A percentile compares a stretch with the other conserved stretches of the same genome.
phyloP scores from a whole-genome alignment of 2,113 vertebrate species.

The Corythornis madagascariensis region DNA sequence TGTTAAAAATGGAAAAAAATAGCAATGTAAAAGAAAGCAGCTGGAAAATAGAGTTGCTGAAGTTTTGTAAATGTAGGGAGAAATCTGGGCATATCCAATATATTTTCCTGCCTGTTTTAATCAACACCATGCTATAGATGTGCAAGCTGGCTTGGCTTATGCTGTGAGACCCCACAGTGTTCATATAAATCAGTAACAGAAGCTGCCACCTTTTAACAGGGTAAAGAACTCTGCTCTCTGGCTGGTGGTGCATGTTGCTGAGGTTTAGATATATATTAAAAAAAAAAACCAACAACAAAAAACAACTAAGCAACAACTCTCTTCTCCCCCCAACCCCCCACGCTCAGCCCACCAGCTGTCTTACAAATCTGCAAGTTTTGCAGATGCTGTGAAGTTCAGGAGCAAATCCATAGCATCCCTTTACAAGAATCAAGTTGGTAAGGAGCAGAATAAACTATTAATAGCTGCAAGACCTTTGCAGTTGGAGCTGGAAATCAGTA shows the following conservation, averaged over 20 bases:
- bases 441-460: background rate
- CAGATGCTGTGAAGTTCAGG: background rate
- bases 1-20: background rate
- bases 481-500: background rate
- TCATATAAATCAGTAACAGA: background rate
- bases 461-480: background rate
- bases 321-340: rapidly evolving
- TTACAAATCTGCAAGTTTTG: background rate
- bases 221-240: background rate
- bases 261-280: background rate
- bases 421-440: background rate
- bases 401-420: background rate
- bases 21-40: background rate
- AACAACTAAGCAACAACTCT: background rate
- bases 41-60: background rate
- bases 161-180: background rate
- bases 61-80: background rate
- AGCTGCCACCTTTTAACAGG: background rate
- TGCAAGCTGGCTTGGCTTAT: background rate
- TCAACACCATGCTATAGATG: background rate
- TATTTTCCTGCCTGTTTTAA: background rate
- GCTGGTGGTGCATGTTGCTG: background rate
- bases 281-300: rapidly evolving
- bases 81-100: background rate
- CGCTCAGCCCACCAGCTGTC: background rate